A percentile compares a stretch with the other conserved stretches of the same genome.
Evolutionary conservation across 2,113 vertebrate species (phyloP).

Genomic region (Myocastor coypus): DNA sequence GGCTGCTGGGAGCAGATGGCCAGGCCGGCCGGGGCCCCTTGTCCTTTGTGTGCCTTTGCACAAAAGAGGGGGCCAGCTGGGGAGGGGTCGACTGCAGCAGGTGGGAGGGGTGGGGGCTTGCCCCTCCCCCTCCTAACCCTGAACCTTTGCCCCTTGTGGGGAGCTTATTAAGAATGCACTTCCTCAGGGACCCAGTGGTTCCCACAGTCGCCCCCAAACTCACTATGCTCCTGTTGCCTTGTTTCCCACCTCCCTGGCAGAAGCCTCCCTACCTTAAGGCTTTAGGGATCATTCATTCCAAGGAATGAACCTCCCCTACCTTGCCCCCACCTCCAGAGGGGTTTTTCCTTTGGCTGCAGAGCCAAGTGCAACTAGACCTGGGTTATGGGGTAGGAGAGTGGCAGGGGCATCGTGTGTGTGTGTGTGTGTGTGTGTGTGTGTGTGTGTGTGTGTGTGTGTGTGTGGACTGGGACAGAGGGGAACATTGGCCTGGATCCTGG

Average conservation of each 20-base stretch:
- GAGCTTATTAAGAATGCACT: neutral
- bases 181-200: neutral
- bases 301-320: slow-evolving; percentile 28
- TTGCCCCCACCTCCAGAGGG: slow-evolving; percentile 28
- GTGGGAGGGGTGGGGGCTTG: slow-evolving; percentile 80
- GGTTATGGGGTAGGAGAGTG: neutral
- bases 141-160: neutral
- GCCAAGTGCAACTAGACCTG: neutral
- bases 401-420: neutral
- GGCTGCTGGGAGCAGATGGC: slow-evolving; percentile 86
- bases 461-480: neutral
- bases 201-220: slow-evolving; percentile 17
- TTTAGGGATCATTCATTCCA: neutral
- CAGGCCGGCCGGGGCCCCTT: slow-evolving; percentile 83
- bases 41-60: slow-evolving; percentile 86
- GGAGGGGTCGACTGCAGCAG: slow-evolving; percentile 81
- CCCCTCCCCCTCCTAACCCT: slow-evolving; percentile 49
- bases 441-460: neutral
- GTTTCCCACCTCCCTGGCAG: neutral
- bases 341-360: slow-evolving; percentile 31
- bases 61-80: slow-evolving; percentile 83
- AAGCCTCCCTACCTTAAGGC: slow-evolving; percentile 2
- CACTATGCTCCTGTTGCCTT: neutral
- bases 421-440: neutral
- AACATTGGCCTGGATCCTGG: neutral